A percentile compares a stretch with the other conserved stretches of the same genome.
Evolutionary conservation across 2,888 invertebrate genomes (phyloP).

Genomic region (Mylabris sibirica): DNA sequence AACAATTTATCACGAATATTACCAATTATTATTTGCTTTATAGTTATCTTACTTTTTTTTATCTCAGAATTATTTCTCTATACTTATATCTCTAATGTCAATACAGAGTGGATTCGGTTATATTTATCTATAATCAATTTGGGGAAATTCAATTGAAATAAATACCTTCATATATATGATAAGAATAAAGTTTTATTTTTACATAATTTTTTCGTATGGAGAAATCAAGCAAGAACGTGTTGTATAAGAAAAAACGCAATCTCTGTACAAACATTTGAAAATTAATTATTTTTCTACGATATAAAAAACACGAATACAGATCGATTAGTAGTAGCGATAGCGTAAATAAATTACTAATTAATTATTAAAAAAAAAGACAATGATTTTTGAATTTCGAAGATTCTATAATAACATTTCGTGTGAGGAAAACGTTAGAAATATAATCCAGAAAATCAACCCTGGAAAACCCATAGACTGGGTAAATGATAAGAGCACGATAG

Average conservation of each 20-base stretch:
- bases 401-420: too few relatives aligned
- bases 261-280: neutral
- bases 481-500: too few relatives aligned
- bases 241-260: neutral
- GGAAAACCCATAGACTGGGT: too few relatives aligned
- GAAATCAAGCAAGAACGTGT: neutral
- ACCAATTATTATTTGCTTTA: conserved; percentile 8
- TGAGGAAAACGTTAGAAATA: too few relatives aligned
- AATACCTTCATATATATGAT: neutral
- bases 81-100: conserved; percentile 11
- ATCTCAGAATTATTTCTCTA: conserved; percentile 7
- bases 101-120: neutral
- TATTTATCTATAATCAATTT: neutral
- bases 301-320: neutral
- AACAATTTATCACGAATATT: neutral
- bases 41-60: conserved; percentile 1
- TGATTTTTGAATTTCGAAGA: too few relatives aligned
- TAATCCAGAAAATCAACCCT: too few relatives aligned
- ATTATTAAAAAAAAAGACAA: neutral
- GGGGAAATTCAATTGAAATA: neutral
- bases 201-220: neutral
- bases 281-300: too few relatives aligned
- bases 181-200: conserved; percentile 7
- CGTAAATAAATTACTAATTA: conserved; percentile 25
- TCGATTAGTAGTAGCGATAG: neutral